These are phyloP conservation scores for Columba livia DNA, from an alignment of 2,113 vertebrate species.

Conservation along the genomic window DNA sequence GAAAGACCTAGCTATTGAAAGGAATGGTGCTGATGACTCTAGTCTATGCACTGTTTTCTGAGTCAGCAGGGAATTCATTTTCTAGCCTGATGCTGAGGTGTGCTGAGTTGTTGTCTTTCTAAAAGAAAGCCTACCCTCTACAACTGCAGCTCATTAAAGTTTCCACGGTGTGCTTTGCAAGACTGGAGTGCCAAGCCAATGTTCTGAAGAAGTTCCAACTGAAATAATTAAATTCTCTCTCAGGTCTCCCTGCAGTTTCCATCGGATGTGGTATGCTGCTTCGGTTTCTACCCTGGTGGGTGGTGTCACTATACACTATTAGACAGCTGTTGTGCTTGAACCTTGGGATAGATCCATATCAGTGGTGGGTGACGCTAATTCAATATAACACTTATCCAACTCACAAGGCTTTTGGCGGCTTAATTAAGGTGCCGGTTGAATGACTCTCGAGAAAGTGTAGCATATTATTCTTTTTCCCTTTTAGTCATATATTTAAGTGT, in stretches of 20 bases:
- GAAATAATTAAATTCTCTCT: conserved; percentile 41
- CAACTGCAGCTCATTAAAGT: conserved; percentile 17
- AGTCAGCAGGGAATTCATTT: neutral
- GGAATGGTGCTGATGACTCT: neutral
- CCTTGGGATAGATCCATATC: neutral
- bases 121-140: neutral
- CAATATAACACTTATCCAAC: neutral
- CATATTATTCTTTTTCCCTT: neutral
- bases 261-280: conserved; percentile 36
- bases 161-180: neutral
- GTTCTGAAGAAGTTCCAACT: conserved; percentile 57
- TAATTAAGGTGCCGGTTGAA: conserved; percentile 12
- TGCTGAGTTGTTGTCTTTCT: neutral
- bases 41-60: neutral
- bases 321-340: conserved; percentile 57
- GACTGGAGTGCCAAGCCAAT: conserved; percentile 30
- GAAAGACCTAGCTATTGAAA: neutral
- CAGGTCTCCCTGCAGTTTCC: conserved; percentile 54
- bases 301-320: conserved; percentile 36
- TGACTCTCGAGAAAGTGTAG: neutral
- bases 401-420: neutral
- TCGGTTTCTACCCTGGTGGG: neutral
- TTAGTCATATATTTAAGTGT: neutral
- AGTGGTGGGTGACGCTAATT: neutral
- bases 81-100: neutral